Evolutionary conservation across 2,888 invertebrate genomes (phyloP), one percentile per base, ranked within the genome.

Genomic region (Drosophila hawaiiensis): DNA sequence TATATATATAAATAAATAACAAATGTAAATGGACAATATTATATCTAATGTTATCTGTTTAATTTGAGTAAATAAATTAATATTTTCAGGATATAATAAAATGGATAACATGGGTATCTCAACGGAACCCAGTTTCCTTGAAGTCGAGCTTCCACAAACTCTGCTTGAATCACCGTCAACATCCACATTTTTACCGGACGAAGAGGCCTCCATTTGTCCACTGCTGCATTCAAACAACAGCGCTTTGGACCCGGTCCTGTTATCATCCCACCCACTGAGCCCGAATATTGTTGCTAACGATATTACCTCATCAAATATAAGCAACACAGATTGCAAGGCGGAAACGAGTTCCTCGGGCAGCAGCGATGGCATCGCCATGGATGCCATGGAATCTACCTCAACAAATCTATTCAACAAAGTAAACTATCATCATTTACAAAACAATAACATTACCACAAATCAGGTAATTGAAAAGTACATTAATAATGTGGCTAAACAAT

Each of bases 161-260:
- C 77, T 93, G 4, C 91, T 91, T 25, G 92, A 92, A 75, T 93
- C 93, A 16, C 92, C 93, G 16, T 93, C 93, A 6, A 91, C 91
- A 39, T 92, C 93, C 2, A 93, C 92, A 39, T 93, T 93, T 80
- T 68, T 93, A 39, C 92, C 93, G 49, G 96, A 95, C 71, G 96
- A 96, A 76, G 94, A 95, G 82, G 95, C 95, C 2, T 96, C 96
- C 59, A 96, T 95, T 82, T 96, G 95, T 89, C 94, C 96, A 52
- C 93, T 96, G 49, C 91, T 96, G 52, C 91, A 96, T 49, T 94
- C 95, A 28, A 95, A 95, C 35, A 95, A 79, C 52, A 95, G 95
- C 58, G 95, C 95, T 1, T 94, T 95, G n/a, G 94, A 94, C 16
- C 94, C 94, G 56, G 95, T 16, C 19, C 19, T 95, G 64, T 94